Evolutionary conservation across 2,888 invertebrate genomes (phyloP), one percentile per base, ranked within the genome.

Genomic region (Monopis laevigella): DNA sequence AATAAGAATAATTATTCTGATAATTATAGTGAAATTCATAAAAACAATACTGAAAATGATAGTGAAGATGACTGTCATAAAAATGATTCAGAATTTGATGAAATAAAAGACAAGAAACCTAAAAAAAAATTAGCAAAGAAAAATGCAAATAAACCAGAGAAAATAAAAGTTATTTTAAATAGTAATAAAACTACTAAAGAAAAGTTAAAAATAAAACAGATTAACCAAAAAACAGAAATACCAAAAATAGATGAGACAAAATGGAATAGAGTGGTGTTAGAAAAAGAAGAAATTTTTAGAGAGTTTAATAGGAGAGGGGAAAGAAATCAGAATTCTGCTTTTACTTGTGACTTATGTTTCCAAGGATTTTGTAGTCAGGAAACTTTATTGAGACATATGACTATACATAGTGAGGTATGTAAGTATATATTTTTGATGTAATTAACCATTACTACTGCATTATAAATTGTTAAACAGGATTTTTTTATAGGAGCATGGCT

Each of bases 201-300:
- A n/a, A n/a, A n/a, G n/a, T n/a, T n/a, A 28, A 28, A 28, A n/a
- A n/a, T 28, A 11, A 28, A 28, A 28, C 12, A 11, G n/a, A 12
- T 12, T 12, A 28, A 28, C 5, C 29, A 28, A 28, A 12, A 16
- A 34, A 14, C 16, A 34, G 11, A 10, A 34, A 21, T 10, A 10
- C 21, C 12, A 12, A 36, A 36, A 11, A n/a, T 36, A n/a, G 36
- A 36, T 21, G 11, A 6, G 3, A 36, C 18, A 6, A 36, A 36
- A 18, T 36, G 36, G 36, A 17, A 21, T 7, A 21, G 8, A 21
- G 12, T 36, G 8, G 13, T 11, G 3, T 21, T 36, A 19, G 11
- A 18, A 12, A 24, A 36, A 12, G 11, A 36, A 11, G 36, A 36
- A 10, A 7, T 13, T 36, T 19, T 36, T 21, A 36, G 19, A 18